Percentiles rank a stretch among this genome's conserved stretches.
Evolutionary conservation across 2,888 invertebrate species (phyloP).

Genomic region (Nemotelus nigrinus): DNA sequence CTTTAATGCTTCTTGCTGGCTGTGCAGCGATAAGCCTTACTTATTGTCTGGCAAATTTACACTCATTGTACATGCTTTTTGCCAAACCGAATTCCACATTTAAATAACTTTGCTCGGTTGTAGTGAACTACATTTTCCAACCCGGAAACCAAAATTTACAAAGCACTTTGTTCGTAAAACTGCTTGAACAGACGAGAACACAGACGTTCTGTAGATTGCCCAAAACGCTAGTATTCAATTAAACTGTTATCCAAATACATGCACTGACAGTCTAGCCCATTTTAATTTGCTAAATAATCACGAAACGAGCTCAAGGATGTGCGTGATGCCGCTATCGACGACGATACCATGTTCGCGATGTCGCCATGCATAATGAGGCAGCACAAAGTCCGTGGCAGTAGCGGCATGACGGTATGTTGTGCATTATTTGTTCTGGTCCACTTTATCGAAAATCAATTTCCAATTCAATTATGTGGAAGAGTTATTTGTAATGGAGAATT

Average conservation of each 20-base stretch:
- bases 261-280: neutral
- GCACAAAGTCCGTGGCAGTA: neutral
- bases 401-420: neutral
- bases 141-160: too few relatives aligned
- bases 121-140: too few relatives aligned
- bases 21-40: too few relatives aligned
- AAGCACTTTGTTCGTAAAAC: too few relatives aligned
- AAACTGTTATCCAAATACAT: neutral
- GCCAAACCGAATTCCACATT: too few relatives aligned
- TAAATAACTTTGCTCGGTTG: too few relatives aligned
- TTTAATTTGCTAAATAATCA: slow-evolving; percentile 8
- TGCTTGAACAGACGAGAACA: too few relatives aligned
- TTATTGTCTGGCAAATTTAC: too few relatives aligned
- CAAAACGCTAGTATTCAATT: slow-evolving; percentile 3
- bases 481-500: slow-evolving; percentile 1
- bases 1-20: too few relatives aligned
- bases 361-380: neutral
- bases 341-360: neutral
- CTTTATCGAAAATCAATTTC: slow-evolving; percentile 24
- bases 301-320: neutral
- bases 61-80: too few relatives aligned
- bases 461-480: slow-evolving; percentile 9
- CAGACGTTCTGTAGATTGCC: too few relatives aligned
- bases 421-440: slow-evolving; percentile 9
- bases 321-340: neutral